Conservation (phyloP, 2,113 vertebrate genomes). For the Protomyctophum bolini region DNA sequence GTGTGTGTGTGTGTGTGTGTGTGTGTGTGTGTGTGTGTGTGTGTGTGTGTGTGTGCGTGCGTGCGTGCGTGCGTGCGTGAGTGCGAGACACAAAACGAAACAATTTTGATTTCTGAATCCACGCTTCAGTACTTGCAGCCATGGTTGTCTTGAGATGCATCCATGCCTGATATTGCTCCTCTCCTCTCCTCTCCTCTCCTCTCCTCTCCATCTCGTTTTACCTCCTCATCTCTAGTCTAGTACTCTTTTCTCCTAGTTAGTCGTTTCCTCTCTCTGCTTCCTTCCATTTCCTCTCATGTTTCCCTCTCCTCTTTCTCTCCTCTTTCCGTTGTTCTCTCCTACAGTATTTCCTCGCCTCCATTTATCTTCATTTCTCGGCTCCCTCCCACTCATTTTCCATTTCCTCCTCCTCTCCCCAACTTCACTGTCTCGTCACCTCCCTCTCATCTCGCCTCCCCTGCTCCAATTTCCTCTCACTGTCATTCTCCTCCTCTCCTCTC, state of each 20-base stretch:
- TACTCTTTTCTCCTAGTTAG: neutral
- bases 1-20: neutral
- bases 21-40: neutral
- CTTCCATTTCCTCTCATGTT: neutral
- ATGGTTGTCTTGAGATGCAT: slow-evolving; percentile 40
- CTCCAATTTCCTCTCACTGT: neutral
- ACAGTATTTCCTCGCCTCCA: no score
- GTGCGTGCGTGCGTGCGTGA: neutral
- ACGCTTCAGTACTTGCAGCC: slow-evolving; percentile 29
- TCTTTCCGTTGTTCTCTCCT: neutral
- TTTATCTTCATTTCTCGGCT: no score
- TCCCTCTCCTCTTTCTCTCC: neutral
- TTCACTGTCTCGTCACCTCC: neutral
- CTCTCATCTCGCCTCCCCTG: neutral
- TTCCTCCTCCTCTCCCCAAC: no score
- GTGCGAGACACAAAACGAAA: neutral
- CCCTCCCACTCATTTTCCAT: no score
- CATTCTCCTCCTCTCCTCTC: no score
- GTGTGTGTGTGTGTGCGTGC: neutral
- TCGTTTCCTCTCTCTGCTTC: neutral
- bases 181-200: neutral
- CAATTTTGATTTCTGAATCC: slow-evolving; percentile 33
- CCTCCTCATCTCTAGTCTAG: neutral
- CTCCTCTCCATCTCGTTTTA: neutral
- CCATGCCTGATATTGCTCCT: slow-evolving; percentile 53